Percentiles rank a stretch among this genome's conserved stretches.
phyloP scores from a whole-genome alignment of 2,888 invertebrate species.

The Nomada ruficornis region DNA sequence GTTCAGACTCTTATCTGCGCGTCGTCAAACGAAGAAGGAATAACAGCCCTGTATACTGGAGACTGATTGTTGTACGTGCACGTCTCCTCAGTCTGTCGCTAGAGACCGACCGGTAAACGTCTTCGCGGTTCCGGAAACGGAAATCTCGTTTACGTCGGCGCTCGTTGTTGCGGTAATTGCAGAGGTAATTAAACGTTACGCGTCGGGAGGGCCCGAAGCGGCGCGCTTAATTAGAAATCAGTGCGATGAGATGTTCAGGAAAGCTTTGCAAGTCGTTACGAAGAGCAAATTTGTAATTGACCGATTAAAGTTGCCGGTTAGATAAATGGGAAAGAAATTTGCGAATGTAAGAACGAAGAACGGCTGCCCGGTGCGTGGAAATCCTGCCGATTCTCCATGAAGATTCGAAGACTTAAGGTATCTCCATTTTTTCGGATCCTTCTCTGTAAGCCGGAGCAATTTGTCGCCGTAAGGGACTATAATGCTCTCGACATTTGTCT shows the following conservation, averaged over 20 bases:
- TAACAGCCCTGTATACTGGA: not conserved
- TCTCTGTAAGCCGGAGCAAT: conserved; percentile 27
- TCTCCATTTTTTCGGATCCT: not conserved
- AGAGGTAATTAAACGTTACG: conserved; percentile 41
- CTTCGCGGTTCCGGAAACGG: conserved; percentile 14
- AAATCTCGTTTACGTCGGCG: conserved; percentile 20
- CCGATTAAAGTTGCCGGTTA: not conserved
- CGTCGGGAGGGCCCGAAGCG: not conserved
- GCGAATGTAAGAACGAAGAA: not conserved
- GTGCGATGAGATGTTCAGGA: conserved; percentile 11
- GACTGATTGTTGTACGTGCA: not conserved
- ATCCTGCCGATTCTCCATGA: not conserved
- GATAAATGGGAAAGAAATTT: not conserved
- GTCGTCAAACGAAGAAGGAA: conserved; percentile 7
- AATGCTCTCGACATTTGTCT: conserved; percentile 22
- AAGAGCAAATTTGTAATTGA: not conserved
- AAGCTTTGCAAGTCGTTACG: not conserved
- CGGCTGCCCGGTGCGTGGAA: not conserved
- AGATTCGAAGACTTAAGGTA: not conserved
- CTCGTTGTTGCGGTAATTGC: conserved; percentile 30
- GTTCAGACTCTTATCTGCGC: not conserved
- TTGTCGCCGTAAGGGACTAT: conserved; percentile 27
- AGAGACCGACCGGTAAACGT: not conserved
- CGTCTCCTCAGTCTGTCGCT: conserved; percentile 5
- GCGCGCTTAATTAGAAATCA: conserved; percentile 34